phyloP scores from a whole-genome alignment of 2,113 vertebrate species.

The Progne subis region DNA sequence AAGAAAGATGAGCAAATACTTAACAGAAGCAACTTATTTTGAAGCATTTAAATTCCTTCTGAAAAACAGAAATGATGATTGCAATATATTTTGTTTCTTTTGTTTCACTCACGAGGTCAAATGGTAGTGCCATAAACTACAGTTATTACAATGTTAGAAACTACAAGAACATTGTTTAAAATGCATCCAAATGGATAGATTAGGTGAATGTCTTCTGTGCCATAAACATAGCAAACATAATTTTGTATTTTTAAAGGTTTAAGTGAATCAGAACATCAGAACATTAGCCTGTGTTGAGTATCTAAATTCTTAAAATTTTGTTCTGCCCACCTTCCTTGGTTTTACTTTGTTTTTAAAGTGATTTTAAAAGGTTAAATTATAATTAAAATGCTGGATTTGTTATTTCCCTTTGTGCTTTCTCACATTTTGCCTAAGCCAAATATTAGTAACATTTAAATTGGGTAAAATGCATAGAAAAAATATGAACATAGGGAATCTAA shows the following conservation, averaged over 20 bases:
- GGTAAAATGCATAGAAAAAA: background rate
- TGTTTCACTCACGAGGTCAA: background rate
- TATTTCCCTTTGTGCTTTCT: background rate
- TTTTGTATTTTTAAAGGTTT: background rate
- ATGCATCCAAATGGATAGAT: background rate
- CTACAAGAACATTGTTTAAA: background rate
- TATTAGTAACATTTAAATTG: background rate
- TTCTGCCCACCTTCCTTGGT: background rate
- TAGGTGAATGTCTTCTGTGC: background rate
- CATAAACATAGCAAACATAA: background rate
- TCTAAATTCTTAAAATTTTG: background rate
- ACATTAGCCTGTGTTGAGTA: background rate
- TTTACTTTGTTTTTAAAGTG: background rate
- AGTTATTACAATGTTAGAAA: background rate
- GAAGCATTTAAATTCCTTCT: background rate
- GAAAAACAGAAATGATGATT: background rate
- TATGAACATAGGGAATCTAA: background rate
- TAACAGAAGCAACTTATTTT: background rate
- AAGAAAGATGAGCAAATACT: background rate
- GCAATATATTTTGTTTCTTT: background rate
- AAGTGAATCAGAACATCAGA: background rate
- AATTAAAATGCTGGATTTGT: background rate
- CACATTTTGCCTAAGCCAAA: background rate
- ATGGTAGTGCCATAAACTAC: background rate
- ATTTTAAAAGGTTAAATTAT: background rate